These are phyloP conservation scores for Lepus timidus DNA, from an alignment of 2,113 vertebrate genomes.

Conservation along the genomic window DNA sequence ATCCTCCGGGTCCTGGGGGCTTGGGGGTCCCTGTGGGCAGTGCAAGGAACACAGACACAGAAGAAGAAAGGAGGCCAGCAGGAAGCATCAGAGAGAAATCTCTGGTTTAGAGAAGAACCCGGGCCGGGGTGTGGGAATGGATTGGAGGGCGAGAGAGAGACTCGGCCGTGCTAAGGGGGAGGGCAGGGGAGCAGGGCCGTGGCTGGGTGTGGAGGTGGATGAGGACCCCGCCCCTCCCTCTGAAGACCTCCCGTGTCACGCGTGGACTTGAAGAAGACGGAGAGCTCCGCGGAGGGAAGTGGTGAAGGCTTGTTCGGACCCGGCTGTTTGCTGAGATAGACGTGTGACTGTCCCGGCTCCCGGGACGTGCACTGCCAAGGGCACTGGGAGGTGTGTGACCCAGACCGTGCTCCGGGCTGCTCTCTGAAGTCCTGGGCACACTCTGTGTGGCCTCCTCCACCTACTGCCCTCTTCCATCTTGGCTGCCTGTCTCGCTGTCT, in stretches of 20 bases:
- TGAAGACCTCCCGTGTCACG: rapidly evolving
- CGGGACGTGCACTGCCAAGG: no score
- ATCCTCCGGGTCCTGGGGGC: background rate
- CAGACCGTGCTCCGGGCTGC: background rate
- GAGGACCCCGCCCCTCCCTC: no score
- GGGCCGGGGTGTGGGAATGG: background rate
- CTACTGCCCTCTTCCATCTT: no score
- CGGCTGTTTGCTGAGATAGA: rapidly evolving
- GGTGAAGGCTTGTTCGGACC: rapidly evolving
- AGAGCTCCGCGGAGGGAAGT: background rate
- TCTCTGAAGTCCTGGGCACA: rapidly evolving
- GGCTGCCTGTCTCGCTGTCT: rapidly evolving
- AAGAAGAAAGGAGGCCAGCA: background rate
- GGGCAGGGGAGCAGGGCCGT: rapidly evolving
- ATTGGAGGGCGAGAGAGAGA: no score
- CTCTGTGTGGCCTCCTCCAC: background rate
- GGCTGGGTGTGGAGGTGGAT: background rate
- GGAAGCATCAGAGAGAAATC: background rate
- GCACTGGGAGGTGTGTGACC: rapidly evolving
- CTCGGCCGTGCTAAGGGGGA: background rate
- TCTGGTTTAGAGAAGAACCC: background rate
- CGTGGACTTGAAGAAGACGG: background rate
- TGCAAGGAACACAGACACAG: background rate
- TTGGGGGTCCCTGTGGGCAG: no score
- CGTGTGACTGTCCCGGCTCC: rapidly evolving